Base-by-base conservation (phyloP, 2,797 vertebrate genomes). In the Gorsachius magnificus region DNA sequence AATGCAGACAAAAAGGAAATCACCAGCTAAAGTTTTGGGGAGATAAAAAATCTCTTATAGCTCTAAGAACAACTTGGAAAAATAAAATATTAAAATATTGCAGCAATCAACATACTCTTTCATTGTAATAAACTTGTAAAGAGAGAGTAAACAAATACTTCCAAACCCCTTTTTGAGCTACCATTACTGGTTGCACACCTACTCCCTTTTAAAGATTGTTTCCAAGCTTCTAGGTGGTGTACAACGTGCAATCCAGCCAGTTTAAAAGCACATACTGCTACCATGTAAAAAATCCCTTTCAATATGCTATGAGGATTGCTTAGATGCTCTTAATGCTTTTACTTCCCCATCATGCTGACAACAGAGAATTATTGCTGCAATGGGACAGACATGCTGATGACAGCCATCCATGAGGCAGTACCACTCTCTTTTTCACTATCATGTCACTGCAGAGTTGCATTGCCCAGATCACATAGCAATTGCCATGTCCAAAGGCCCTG, bases 371-470 rank as follows among this genome's bases (percentile, higher is more conserved):
- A 19, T 43, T n/a, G 25, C 25, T 69, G 41, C 48, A n/a, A 13
- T 41, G 56, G 61, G 21, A 61, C n/a, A 48, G 25, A n/a, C n/a
- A 20, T 15, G 6, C 17, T 38, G 51, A 38, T 36, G 33, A 20
- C 58, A 50, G 16, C 8, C 3, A 1, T 26, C 15, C 5, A 0
- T 14, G 22, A 26, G 31, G 35, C 18, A 57, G n/a, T 20, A 18
- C 13, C 26, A 45, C 11, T 35, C 57, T 26, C 51, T 16, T 48
- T 61, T 72, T 41, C 60, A 43, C 22, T 19, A 19, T 18, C 21
- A 17, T 25, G n/a, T n/a, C 35, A 50, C 33, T 19, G 22, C 11
- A 33, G 33, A 38, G 5, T 60, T 83, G 56, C 33, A 17, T 43
- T 29, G 17, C 36, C 36, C 38, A 80, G 29, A 41, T 51, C 21